These are phyloP conservation scores for Microplitis deprimator DNA, from an alignment of 2,888 invertebrate species.

Conservation along the genomic window DNA sequence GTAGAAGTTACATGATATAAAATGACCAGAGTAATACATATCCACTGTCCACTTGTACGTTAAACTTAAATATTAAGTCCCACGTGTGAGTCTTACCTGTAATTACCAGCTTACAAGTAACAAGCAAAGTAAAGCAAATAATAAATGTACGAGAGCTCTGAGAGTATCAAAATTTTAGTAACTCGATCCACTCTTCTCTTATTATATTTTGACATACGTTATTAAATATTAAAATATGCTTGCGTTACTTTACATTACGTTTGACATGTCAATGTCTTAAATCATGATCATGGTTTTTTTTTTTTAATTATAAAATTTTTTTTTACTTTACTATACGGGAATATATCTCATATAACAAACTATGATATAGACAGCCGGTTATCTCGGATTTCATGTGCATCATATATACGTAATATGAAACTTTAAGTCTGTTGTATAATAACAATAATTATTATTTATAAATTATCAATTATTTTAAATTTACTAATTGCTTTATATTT, in stretches of 20 bases:
- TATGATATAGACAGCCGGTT: neutral
- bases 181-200: neutral
- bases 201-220: constrained; percentile 6
- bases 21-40: constrained; percentile 17
- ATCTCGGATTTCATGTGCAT: neutral
- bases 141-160: neutral
- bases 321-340: neutral
- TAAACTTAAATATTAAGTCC: neutral
- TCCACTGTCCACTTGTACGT: neutral
- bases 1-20: constrained; percentile 5
- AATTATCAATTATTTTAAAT: neutral
- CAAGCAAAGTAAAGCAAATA: neutral
- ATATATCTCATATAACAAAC: neutral
- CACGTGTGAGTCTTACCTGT: neutral
- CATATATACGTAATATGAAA: constrained; percentile 19
- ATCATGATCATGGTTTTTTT: neutral
- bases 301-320: neutral
- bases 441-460: neutral
- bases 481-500: too few relatives aligned
- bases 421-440: neutral
- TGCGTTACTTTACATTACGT: too few relatives aligned
- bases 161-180: neutral
- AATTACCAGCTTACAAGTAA: neutral
- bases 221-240: neutral
- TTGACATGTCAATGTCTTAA: too few relatives aligned